A percentile compares a stretch with the other conserved stretches of the same genome.
These are phyloP conservation scores for Disparrhopalites patrizii DNA, from an alignment of 2,888 invertebrate genomes.

Conservation along the genomic window DNA sequence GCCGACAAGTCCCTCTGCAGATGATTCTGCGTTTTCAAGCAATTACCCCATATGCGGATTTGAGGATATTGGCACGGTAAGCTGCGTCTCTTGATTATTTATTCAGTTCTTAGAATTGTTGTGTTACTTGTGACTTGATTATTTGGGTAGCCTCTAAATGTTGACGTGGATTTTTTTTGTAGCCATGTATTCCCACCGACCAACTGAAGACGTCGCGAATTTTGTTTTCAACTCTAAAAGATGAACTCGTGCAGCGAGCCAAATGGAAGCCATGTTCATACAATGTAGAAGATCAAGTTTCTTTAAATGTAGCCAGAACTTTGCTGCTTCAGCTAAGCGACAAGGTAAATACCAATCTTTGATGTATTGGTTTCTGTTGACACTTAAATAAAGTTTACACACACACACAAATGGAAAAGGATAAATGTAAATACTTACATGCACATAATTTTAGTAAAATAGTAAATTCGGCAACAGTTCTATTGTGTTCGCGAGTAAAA, in stretches of 20 bases:
- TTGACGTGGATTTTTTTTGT: slow-evolving; percentile 1
- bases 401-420: not conserved
- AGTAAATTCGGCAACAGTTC: not conserved
- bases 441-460: no score
- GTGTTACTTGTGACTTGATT: no score
- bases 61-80: slow-evolving; percentile 35
- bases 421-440: not conserved
- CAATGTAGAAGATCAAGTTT: slow-evolving; percentile 29
- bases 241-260: slow-evolving; percentile 30
- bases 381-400: no score
- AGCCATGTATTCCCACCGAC: slow-evolving; percentile 37
- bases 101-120: no score
- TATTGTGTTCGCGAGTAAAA: not conserved
- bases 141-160: not conserved
- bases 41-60: slow-evolving; percentile 39
- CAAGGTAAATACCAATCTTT: slow-evolving; percentile 25
- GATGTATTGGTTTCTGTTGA: no score
- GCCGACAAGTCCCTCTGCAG: not conserved
- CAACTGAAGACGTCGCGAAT: slow-evolving; percentile 35
- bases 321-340: slow-evolving; percentile 34
- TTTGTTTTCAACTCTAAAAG: slow-evolving; percentile 37
- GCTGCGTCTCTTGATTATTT: not conserved
- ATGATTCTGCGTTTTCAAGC: slow-evolving; percentile 6
- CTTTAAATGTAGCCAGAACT: slow-evolving; percentile 35
- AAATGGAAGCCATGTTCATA: slow-evolving; percentile 30